Conservation (phyloP, 1,140 invertebrate species). For the Drosophila oshimai region DNA sequence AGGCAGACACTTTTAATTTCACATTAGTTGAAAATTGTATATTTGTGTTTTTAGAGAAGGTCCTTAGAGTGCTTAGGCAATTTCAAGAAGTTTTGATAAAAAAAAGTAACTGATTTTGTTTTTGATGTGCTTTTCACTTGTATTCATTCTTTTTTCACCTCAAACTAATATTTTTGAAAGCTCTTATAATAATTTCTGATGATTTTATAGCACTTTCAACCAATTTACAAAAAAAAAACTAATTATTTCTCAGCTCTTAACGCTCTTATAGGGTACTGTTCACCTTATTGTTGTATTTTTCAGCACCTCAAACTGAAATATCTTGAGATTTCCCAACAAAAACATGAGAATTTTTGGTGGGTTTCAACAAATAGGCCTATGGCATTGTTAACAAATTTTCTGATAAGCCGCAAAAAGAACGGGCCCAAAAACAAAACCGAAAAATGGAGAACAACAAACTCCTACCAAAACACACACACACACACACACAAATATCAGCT, state of each 20-base stretch:
- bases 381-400: slow-evolving; percentile 53
- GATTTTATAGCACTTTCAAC: background rate
- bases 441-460: slow-evolving; percentile 38
- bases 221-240: no score
- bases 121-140: no score
- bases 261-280: background rate
- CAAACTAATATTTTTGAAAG: no score
- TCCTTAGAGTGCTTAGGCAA: no score
- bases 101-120: no score
- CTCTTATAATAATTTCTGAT: background rate
- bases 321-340: slow-evolving; percentile 33
- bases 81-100: no score
- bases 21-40: no score
- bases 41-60: no score
- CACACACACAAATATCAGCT: slow-evolving; percentile 37
- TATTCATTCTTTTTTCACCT: no score
- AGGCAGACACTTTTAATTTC: no score
- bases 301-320: background rate
- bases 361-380: slow-evolving; percentile 13
- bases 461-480: slow-evolving; percentile 3
- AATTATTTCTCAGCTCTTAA: no score
- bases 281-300: background rate
- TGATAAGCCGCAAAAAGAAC: slow-evolving; percentile 63
- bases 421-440: slow-evolving; percentile 46
- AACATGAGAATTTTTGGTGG: slow-evolving; percentile 24